Evolutionary conservation across 2,888 invertebrate species (phyloP).

Genomic region (Melanophora roralis): DNA sequence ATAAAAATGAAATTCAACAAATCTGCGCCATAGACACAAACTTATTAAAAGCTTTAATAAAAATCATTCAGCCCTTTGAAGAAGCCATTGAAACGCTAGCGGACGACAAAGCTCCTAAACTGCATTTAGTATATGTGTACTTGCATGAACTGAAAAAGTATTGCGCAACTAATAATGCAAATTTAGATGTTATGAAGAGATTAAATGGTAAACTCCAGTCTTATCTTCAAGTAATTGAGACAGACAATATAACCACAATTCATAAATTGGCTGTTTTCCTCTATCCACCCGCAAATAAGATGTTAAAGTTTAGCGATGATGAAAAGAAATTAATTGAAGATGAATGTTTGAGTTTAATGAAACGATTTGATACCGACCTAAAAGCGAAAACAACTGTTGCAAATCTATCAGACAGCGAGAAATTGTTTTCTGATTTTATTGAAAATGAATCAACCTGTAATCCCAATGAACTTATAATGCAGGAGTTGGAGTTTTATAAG

Average conservation of each 20-base stretch:
- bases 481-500: slow-evolving; percentile 28
- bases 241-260: neutral
- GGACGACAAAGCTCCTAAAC: neutral
- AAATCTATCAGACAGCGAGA: neutral
- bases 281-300: slow-evolving; percentile 29
- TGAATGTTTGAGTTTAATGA: slow-evolving; percentile 12
- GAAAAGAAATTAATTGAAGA: slow-evolving; percentile 2
- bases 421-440: slow-evolving; percentile 22
- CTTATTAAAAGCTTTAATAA: neutral
- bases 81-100: slow-evolving; percentile 13
- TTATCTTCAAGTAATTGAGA: neutral
- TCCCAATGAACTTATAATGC: neutral
- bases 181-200: neutral
- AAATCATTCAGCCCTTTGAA: slow-evolving; percentile 10
- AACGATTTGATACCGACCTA: neutral
- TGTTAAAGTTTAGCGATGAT: neutral
- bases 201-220: neutral
- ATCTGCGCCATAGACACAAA: neutral
- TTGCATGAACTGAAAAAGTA: slow-evolving; percentile 19
- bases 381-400: neutral
- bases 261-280: slow-evolving; percentile 32
- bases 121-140: slow-evolving; percentile 21
- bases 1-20: neutral
- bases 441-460: neutral
- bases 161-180: neutral